Evolutionary conservation across 2,888 invertebrate genomes (phyloP).

Genomic region (Limenitis camilla): DNA sequence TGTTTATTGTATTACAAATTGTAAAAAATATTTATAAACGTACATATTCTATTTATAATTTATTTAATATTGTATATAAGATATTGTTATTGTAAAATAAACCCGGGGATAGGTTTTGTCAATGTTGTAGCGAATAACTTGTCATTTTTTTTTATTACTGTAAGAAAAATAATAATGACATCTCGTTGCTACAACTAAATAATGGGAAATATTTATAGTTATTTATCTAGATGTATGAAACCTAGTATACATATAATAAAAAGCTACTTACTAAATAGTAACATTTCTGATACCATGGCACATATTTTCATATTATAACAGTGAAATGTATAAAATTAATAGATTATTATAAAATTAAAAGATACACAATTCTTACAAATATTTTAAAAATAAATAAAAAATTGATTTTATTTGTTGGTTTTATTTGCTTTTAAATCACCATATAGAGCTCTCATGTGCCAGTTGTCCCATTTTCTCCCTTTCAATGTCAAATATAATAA

Average conservation of each 20-base stretch:
- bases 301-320: conserved; percentile 16
- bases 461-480: too few relatives aligned
- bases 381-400: too few relatives aligned
- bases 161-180: conserved; percentile 42
- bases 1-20: too few relatives aligned
- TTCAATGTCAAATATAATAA: too few relatives aligned
- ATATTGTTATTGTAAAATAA: conserved; percentile 21
- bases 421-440: too few relatives aligned
- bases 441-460: too few relatives aligned
- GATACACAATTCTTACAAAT: too few relatives aligned
- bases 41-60: not conserved
- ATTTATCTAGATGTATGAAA: not conserved
- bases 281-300: not conserved
- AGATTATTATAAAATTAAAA: too few relatives aligned
- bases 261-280: not conserved
- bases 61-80: not conserved
- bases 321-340: conserved; percentile 42
- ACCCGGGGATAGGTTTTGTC: conserved; percentile 34
- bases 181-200: conserved; percentile 62
- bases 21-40: too few relatives aligned
- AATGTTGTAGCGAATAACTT: conserved; percentile 63
- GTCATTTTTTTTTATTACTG: conserved; percentile 41
- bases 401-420: too few relatives aligned
- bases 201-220: conserved; percentile 34
- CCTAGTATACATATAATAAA: not conserved